Conservation (phyloP, 2,888 invertebrate genomes). For the Nemotelus pantherinus region DNA sequence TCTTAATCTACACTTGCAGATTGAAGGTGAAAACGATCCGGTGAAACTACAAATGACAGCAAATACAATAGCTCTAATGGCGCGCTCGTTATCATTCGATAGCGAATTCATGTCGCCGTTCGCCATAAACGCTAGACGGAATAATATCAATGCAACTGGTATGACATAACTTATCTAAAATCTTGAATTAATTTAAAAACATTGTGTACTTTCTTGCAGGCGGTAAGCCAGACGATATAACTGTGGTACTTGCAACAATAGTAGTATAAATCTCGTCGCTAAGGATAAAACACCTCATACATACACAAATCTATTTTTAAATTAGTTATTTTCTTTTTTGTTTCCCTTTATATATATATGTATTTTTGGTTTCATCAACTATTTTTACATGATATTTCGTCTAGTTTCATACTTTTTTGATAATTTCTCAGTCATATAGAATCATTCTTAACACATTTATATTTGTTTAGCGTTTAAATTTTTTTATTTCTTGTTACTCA, state of each 20-base stretch:
- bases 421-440: conserved; percentile 20
- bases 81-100: conserved; percentile 92
- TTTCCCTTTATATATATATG: conserved; percentile 21
- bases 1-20: conserved; percentile 56
- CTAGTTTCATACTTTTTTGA: background rate
- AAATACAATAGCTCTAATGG: conserved; percentile 95
- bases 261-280: conserved; percentile 68
- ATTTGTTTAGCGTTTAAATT: background rate
- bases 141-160: conserved; percentile 94
- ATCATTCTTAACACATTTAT: too few relatives aligned
- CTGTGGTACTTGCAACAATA: conserved; percentile 94
- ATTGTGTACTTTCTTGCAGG: conserved; percentile 68
- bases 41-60: conserved; percentile 87
- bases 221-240: conserved; percentile 99
- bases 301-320: conserved; percentile 39
- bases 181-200: background rate
- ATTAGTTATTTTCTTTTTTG: conserved; percentile 27
- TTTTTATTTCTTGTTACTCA: conserved; percentile 6
- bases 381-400: conserved; percentile 12
- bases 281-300: conserved; percentile 11
- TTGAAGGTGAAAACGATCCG: conserved; percentile 77
- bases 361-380: conserved; percentile 27
- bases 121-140: conserved; percentile 89
- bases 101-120: conserved; percentile 96
- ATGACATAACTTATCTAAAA: conserved; percentile 56